Percentiles rank a stretch among this genome's conserved stretches.
phyloP scores from a whole-genome alignment of 2,113 vertebrate genomes.

The Prionailurus bengalensis region DNA sequence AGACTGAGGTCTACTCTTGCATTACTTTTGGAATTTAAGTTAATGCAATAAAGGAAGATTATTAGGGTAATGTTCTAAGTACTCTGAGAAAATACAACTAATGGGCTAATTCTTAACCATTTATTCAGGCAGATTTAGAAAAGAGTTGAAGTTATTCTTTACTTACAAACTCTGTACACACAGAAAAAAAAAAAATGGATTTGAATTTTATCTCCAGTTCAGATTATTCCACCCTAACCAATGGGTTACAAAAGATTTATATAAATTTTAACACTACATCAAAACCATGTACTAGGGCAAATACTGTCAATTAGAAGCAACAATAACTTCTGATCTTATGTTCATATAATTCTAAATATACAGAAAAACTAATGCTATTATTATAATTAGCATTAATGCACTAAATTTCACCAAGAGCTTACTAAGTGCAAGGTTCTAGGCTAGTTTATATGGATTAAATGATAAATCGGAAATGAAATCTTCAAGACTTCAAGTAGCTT shows the following conservation, averaged over 20 bases:
- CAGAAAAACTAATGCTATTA: not conserved
- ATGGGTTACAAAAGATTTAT: slow-evolving; percentile 11
- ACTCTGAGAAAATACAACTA: not conserved
- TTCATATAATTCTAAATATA: not conserved
- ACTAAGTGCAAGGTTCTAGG: not conserved
- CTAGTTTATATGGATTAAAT: not conserved
- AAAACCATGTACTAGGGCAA: not conserved
- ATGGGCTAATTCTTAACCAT: not conserved
- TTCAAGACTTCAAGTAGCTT: not conserved
- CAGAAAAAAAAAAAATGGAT: not conserved
- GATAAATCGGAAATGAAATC: not conserved
- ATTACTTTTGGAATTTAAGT: not conserved
- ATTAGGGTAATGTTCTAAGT: not conserved
- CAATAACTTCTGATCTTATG: not conserved
- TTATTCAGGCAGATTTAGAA: not conserved
- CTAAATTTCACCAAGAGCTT: not conserved
- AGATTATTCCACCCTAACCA: not conserved
- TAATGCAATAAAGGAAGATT: not conserved
- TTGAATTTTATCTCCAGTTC: slow-evolving; percentile 8
- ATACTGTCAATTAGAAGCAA: not conserved
- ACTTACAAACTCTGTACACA: not conserved
- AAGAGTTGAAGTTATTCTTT: not conserved
- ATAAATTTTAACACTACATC: not conserved
- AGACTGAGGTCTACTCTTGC: not conserved
- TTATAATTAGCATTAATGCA: not conserved